phyloP scores from a whole-genome alignment of 2,888 invertebrate genomes.

The Pimpla rufipes region DNA sequence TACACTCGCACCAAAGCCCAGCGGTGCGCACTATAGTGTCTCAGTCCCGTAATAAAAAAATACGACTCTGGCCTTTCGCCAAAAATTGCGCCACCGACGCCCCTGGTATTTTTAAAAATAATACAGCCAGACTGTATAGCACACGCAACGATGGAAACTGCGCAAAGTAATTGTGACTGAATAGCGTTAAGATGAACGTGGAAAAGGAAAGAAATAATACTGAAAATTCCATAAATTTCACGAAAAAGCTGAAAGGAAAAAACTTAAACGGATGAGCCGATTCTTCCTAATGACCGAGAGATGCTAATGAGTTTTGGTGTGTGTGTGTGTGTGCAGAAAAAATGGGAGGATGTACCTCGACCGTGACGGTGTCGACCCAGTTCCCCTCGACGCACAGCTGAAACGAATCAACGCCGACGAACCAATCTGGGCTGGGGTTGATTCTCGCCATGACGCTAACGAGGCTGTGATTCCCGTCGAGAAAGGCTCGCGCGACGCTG shows the following conservation, averaged over 20 bases:
- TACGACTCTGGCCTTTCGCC: slow-evolving; percentile 36
- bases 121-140: background rate
- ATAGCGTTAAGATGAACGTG: too few relatives aligned
- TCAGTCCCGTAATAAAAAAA: slow-evolving; percentile 36
- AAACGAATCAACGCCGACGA: slow-evolving; percentile 96
- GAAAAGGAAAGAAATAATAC: too few relatives aligned
- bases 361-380: slow-evolving; percentile 95
- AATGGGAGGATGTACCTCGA: slow-evolving; percentile 89
- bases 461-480: slow-evolving; percentile 96
- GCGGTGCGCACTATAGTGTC: background rate
- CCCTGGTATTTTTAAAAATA: slow-evolving; percentile 44
- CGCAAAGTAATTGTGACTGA: too few relatives aligned
- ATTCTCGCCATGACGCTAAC: slow-evolving; percentile 96
- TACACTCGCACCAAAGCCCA: background rate
- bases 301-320: slow-evolving; percentile 5
- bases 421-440: slow-evolving; percentile 98
- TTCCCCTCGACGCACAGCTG: slow-evolving; percentile 96
- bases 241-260: background rate
- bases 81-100: slow-evolving; percentile 15
- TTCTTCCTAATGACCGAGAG: slow-evolving; percentile 3
- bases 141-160: background rate
- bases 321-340: background rate
- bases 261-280: background rate
- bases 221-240: background rate
- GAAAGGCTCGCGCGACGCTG: slow-evolving; percentile 93